Evolutionary conservation across 2,113 vertebrate genomes (phyloP).

Genomic region (Phalacrocorax brasilianus): DNA sequence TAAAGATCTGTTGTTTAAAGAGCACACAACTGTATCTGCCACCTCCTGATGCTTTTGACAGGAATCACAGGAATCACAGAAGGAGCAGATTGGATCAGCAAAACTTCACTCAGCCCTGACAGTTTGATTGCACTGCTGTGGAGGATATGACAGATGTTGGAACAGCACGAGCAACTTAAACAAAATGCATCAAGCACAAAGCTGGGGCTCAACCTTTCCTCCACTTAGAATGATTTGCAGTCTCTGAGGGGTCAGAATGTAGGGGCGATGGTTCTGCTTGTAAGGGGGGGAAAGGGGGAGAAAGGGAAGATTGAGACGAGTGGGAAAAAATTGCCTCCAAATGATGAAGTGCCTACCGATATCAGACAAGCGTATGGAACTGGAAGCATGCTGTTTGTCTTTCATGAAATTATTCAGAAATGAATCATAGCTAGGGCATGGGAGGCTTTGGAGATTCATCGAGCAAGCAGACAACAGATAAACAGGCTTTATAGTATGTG

Average conservation of each 20-base stretch:
- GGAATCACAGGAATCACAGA: slow-evolving; percentile 30
- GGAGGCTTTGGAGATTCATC: slow-evolving; percentile 1
- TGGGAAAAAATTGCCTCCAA: not conserved
- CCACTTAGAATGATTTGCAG: slow-evolving; percentile 6
- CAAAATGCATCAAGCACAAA: slow-evolving; percentile 26
- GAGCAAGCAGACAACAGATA: not conserved
- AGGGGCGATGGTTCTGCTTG: not conserved
- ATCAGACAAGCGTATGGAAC: not conserved
- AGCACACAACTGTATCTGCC: slow-evolving; percentile 44
- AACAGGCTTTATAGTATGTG: not conserved
- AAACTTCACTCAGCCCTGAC: slow-evolving; percentile 53
- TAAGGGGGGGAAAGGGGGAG: not conserved
- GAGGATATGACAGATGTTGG: slow-evolving; percentile 57
- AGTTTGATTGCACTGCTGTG: slow-evolving; percentile 51
- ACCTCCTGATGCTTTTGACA: slow-evolving; percentile 47
- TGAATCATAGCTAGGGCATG: slow-evolving; percentile 8
- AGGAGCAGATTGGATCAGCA: slow-evolving; percentile 53
- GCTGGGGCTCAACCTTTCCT: not conserved
- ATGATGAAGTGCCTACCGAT: slow-evolving; percentile 23
- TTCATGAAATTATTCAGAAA: slow-evolving; percentile 35
- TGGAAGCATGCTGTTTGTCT: slow-evolving; percentile 21
- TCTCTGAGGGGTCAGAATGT: not conserved
- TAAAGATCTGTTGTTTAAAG: slow-evolving; percentile 47
- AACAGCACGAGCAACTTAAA: slow-evolving; percentile 20
- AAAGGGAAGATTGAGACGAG: not conserved